A percentile compares a stretch with the other conserved stretches of the same genome.
Conservation (phyloP, 1,140 invertebrate species). For the Piezodorus guildinii region DNA sequence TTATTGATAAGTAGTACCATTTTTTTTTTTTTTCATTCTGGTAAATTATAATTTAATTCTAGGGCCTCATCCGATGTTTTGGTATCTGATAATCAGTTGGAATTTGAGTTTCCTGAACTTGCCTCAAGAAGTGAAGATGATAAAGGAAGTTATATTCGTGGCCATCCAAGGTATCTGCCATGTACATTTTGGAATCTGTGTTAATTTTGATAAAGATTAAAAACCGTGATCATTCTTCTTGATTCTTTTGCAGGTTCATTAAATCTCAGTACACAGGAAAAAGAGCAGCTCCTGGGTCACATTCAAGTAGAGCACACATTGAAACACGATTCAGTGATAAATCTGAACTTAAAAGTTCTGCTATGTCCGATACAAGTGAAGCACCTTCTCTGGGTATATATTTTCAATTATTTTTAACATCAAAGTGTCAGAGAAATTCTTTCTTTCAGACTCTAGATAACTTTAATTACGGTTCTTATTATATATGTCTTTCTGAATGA, state of each 20-base stretch:
- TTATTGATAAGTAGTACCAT: too few relatives aligned
- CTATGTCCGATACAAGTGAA: constrained; percentile 88
- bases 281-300: constrained; percentile 60
- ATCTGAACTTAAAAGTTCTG: constrained; percentile 71
- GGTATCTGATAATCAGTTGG: constrained; percentile 34
- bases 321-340: constrained; percentile 45
- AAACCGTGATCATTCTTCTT: background rate
- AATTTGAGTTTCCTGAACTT: constrained; percentile 55
- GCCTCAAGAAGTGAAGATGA: constrained; percentile 52
- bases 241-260: constrained; percentile 40
- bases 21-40: background rate
- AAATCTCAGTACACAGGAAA: constrained; percentile 72
- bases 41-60: constrained; percentile 2
- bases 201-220: background rate
- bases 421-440: constrained; percentile 80
- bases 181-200: constrained; percentile 16
- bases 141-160: constrained; percentile 42
- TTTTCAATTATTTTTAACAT: constrained; percentile 81
- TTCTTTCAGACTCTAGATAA: constrained; percentile 61
- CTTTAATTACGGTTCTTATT: too few relatives aligned
- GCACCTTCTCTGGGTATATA: constrained; percentile 61
- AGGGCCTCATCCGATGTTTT: constrained; percentile 31
- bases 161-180: constrained; percentile 46
- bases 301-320: constrained; percentile 73
- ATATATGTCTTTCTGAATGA: too few relatives aligned